Evolutionary conservation across 1,140 invertebrate genomes (phyloP), one percentile per base, ranked within the genome.

Genomic region (Drosophila nigrodunni): DNA sequence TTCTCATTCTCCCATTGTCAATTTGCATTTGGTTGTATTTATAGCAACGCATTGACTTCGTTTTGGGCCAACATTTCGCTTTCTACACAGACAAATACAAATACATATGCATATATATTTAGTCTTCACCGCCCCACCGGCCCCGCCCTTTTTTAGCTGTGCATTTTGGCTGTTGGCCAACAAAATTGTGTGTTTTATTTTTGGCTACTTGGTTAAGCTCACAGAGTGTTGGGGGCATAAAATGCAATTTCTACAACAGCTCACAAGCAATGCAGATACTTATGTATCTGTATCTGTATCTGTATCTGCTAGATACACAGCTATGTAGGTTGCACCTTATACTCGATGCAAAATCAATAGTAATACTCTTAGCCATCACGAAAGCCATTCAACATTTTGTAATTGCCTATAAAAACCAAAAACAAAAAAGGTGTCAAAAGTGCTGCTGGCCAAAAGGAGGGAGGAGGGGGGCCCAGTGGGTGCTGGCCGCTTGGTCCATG

Each of bases 181-280:
- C 4, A 30, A 30, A 30, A 30, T 30, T 50, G 69, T 77, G 72
- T 77, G 88, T 83, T 74, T 88, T 87, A 87, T 87, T 87, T 87
- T 87, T 87, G 82, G 82, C 82, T 88, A 66, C 79, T 88, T 87
- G 83, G 82, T 73, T 82, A 59, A 88, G 82, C 82, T 88, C 79
- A 60, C 65, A 41, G 49, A 47, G 43, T 13, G 34, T 54, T 70
- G 64, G 67, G 57, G 41, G 41, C 52, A 44, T 64, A 57, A 82
- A 74, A 67, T 82, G 69, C 82, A 81, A 67, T 57, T 74, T 25
- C 61, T 52, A 37, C 35, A n/a, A 43, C 18, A 68, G 46, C 50
- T 30, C 15, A 49, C 54, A 47, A 57, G 57, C 52, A 52, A 80
- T 67, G 60, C 78, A 71, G 58, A 58, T 55, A 66, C 52, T 52